These are phyloP conservation scores for Drosophila subobscura DNA, from an alignment of 1,140 invertebrate genomes.

Conservation along the genomic window DNA sequence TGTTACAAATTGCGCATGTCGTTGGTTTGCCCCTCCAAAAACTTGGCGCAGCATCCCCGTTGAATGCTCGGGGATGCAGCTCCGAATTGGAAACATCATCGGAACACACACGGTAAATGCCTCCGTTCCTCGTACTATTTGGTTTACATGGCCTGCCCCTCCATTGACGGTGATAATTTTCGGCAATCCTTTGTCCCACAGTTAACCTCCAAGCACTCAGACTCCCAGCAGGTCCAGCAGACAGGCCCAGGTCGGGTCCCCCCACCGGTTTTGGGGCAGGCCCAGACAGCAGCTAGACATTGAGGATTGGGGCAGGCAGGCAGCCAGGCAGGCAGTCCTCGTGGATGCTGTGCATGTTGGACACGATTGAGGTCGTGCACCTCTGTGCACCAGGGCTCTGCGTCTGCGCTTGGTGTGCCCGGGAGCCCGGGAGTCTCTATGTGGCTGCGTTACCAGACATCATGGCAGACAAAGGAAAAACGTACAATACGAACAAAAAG, in stretches of 20 bases:
- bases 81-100: not conserved
- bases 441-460: constrained; percentile 75
- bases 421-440: constrained; percentile 47
- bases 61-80: constrained; percentile 3
- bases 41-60: constrained; percentile 15
- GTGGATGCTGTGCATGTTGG: constrained; percentile 41
- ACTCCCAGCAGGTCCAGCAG: constrained; percentile 20
- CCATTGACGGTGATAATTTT: constrained; percentile 52
- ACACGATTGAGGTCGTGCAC: constrained; percentile 79
- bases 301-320: constrained; percentile 59
- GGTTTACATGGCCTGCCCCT: not conserved
- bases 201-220: constrained; percentile 47
- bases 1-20: constrained; percentile 84
- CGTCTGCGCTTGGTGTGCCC: constrained; percentile 37
- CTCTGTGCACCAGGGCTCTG: constrained; percentile 47
- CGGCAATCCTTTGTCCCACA: constrained; percentile 66
- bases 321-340: constrained; percentile 24
- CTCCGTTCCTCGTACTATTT: not conserved
- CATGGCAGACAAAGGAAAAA: constrained; percentile 61
- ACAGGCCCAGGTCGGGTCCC: not conserved
- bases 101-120: constrained; percentile 5
- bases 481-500: constrained; percentile 39
- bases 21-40: constrained; percentile 58
- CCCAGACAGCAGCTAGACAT: constrained; percentile 74
- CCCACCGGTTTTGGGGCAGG: constrained; percentile 9